Evolutionary conservation across 2,797 vertebrate species (phyloP), one percentile per base, ranked within the genome.

Genomic region (Thalassophryne amazonica): DNA sequence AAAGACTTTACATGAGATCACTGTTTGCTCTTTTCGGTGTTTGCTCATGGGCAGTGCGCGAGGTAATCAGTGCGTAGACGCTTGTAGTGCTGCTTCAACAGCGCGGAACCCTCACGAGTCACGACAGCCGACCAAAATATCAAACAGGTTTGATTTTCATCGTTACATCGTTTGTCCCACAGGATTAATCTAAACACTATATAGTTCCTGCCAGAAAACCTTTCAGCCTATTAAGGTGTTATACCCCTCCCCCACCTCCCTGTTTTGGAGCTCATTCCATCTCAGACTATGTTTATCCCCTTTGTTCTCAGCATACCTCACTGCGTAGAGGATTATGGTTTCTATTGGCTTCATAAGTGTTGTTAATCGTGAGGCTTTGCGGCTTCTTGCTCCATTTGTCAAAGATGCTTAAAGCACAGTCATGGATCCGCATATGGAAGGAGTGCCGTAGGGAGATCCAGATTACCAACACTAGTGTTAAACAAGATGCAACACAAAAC

Each of bases 211-310:
- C 75, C 75, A 82, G 76, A 76, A 80, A 75, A 62, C 73, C 75
- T 82, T 62, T 85, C 61, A 79, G 67, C 56, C 69, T 74, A 77
- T 83, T 77, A 80, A 49, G 21, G 17, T 58, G 77, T 67, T 55
- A 56, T 55, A 39, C 50, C 45, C 31, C 57, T 73, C 45, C 17
- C 11, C 0, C 2, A 23, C n/a, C 18, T 19, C 10, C 45, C 6
- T 38, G 48, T 64, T 65, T 15, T 56, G 4, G 1, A 24, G 49
- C 58, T 65, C 50, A 28, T 52, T 70, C 45, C 13, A 29, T 65
- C 68, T 41, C 30, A 63, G 66, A 65, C 62, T 67, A 76, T 72
- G 66, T 55, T 71, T 46, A 45, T 60, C 36, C 18, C 5, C 29
- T 7, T 29, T 32, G 14, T 38, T 20, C 22, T 57, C 38, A 30